A percentile compares a stretch with the other conserved stretches of the same genome.
Evolutionary conservation across 2,797 vertebrate species (phyloP).

Genomic region (Enteromius afrohamiltoni): DNA sequence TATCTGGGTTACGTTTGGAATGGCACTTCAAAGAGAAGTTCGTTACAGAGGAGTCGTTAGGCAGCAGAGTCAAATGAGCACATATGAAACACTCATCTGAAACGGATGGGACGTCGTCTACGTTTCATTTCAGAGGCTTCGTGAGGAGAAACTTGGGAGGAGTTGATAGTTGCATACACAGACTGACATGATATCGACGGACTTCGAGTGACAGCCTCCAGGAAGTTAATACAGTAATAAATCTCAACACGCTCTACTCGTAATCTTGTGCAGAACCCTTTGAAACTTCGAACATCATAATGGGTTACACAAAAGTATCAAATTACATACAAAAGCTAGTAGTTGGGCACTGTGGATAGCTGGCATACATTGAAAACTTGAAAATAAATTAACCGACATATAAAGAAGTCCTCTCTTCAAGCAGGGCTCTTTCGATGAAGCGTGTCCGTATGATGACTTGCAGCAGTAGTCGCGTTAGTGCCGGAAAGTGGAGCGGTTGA

Average conservation of each 20-base stretch:
- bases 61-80: constrained; percentile 45
- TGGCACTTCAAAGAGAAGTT: constrained; percentile 53
- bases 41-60: constrained; percentile 37
- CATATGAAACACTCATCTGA: constrained; percentile 38
- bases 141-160: constrained; percentile 28
- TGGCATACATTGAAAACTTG: constrained; percentile 68
- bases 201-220: constrained; percentile 9
- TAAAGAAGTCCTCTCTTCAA: constrained; percentile 58
- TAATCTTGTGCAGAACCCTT: constrained; percentile 30
- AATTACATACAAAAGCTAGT: constrained; percentile 56
- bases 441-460: constrained; percentile 58
- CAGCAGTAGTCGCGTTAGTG: constrained; percentile 70
- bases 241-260: constrained; percentile 17
- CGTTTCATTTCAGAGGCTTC: constrained; percentile 23
- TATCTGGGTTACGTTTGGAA: constrained; percentile 48
- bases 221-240: constrained; percentile 49
- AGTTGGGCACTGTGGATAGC: constrained; percentile 68
- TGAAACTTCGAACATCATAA: constrained; percentile 1
- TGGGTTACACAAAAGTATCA: constrained; percentile 50
- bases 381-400: constrained; percentile 57
- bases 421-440: constrained; percentile 56
- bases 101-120: constrained; percentile 11
- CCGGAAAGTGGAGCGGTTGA: constrained; percentile 57
- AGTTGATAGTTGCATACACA: constrained; percentile 39
- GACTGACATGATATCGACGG: constrained; percentile 37